These are phyloP conservation scores for Corythornis madagascariensis DNA, from an alignment of 2,113 vertebrate genomes.

Conservation along the genomic window DNA sequence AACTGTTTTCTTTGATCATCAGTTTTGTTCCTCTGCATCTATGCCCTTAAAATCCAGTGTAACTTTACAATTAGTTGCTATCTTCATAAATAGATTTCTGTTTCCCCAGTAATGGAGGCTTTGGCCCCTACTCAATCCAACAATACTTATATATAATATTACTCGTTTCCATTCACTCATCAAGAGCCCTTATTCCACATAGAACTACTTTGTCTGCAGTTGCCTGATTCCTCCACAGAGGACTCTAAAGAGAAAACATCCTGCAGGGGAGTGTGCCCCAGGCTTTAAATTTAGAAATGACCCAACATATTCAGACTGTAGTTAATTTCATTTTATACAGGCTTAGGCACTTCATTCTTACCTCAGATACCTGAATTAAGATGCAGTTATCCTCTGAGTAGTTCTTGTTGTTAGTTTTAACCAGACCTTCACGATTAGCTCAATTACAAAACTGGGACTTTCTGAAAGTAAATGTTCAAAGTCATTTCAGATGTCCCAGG, in stretches of 20 bases:
- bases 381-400: background rate
- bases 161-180: background rate
- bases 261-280: background rate
- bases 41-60: background rate
- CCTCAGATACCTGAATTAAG: background rate
- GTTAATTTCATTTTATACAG: background rate
- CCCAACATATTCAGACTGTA: background rate
- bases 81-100: background rate
- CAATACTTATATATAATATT: background rate
- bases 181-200: background rate
- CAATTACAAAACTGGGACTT: background rate
- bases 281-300: background rate
- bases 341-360: background rate
- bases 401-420: background rate
- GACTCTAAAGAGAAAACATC: background rate
- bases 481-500: background rate
- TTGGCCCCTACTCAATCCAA: background rate
- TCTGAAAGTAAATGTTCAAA: background rate
- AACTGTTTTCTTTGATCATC: background rate
- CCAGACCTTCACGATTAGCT: background rate
- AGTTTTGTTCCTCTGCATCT: background rate
- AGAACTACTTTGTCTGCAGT: background rate
- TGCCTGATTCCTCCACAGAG: background rate
- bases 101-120: background rate
- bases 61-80: background rate